phyloP scores from a whole-genome alignment of 2,888 invertebrate species.

The Andrena dorsata region DNA sequence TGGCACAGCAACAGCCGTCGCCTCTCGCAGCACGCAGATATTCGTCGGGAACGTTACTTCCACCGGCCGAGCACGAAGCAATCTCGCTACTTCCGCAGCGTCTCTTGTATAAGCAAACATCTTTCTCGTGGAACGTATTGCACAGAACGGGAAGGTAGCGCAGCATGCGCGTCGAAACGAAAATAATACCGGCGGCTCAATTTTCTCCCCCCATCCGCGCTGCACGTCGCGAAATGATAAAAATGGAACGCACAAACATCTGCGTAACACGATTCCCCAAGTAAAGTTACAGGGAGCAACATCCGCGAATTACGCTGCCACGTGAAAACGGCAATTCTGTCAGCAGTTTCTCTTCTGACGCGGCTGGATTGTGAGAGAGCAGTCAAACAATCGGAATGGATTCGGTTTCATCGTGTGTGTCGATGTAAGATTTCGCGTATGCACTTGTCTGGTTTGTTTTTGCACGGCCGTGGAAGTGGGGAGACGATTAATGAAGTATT shows the following conservation, averaged over 20 bases:
- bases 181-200: constrained; percentile 25
- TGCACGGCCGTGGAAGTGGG: too few species aligned
- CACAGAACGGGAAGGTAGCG: constrained; percentile 26
- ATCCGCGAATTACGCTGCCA: too few species aligned
- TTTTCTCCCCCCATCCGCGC: not conserved
- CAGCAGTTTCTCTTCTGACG: too few species aligned
- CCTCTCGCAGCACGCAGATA: constrained; percentile 37
- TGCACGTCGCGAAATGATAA: not conserved
- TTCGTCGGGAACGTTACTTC: constrained; percentile 53
- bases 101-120: constrained; percentile 51
- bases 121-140: constrained; percentile 25
- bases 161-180: constrained; percentile 13
- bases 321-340: too few species aligned
- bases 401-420: too few species aligned
- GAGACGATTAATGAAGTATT: too few species aligned
- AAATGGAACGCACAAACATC: constrained; percentile 5
- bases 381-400: too few species aligned
- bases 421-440: too few species aligned
- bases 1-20: constrained; percentile 31
- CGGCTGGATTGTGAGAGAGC: too few species aligned
- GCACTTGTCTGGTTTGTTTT: too few species aligned
- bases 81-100: constrained; percentile 70
- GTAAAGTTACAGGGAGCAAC: too few species aligned
- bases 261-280: not conserved
- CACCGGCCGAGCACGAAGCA: constrained; percentile 61